These are phyloP conservation scores for Ellobius talpinus DNA, from an alignment of 2,113 vertebrate genomes.

Conservation along the genomic window DNA sequence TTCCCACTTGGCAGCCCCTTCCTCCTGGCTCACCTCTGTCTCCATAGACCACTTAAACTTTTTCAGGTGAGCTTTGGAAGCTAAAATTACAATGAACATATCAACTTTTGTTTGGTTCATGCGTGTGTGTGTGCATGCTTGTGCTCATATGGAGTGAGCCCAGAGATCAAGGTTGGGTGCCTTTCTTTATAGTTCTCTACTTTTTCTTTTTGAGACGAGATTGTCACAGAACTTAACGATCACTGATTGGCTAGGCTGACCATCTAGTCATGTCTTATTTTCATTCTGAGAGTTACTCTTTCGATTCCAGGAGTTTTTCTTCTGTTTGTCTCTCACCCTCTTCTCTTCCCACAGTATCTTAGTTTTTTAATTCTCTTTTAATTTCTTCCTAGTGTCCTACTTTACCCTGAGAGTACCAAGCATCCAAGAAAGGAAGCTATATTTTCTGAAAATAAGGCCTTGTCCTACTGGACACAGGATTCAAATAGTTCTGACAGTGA, in stretches of 20 bases:
- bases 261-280: background rate
- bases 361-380: background rate
- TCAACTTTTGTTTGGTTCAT: background rate
- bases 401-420: background rate
- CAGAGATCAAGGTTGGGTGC: background rate
- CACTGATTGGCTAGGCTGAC: background rate
- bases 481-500: constrained; percentile 10
- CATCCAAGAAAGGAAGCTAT: background rate
- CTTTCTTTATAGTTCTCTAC: background rate
- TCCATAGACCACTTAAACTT: background rate
- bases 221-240: background rate
- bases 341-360: background rate
- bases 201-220: too few species aligned
- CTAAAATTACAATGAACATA: constrained; percentile 11
- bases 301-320: background rate
- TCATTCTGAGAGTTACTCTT: background rate
- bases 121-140: background rate
- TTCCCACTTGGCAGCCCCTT: background rate
- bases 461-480: background rate
- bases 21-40: constrained; percentile 2
- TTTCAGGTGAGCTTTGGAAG: background rate
- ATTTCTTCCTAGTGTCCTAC: background rate
- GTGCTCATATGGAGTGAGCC: background rate
- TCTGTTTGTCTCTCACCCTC: background rate
- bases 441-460: background rate